Conservation (phyloP, 1,140 invertebrate species). For the Olivierus martensii region DNA sequence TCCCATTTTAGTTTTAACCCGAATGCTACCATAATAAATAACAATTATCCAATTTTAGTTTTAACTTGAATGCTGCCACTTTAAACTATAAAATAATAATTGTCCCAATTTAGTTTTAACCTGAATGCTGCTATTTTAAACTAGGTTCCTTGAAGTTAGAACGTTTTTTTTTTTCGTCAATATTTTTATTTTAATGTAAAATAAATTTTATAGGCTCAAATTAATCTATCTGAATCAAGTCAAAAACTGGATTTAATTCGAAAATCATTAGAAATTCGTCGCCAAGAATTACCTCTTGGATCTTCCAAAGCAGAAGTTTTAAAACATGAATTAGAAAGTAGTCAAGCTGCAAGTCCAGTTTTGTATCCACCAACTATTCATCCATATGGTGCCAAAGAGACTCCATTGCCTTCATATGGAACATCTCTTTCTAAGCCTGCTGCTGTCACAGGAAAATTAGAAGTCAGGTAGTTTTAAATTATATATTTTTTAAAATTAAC, state of each 20-base stretch:
- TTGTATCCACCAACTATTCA: constrained; percentile 55
- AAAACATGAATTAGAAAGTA: constrained; percentile 48
- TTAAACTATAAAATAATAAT: too few relatives aligned
- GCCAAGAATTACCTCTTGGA: constrained; percentile 69
- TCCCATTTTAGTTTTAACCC: too few relatives aligned
- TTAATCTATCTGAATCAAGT: constrained; percentile 76
- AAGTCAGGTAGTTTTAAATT: constrained; percentile 40
- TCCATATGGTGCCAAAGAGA: constrained; percentile 30
- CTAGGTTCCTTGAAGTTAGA: too few relatives aligned
- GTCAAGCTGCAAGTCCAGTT: constrained; percentile 32
- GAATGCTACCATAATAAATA: too few relatives aligned
- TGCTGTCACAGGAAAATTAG: constrained; percentile 60
- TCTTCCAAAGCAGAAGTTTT: constrained; percentile 52
- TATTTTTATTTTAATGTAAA: too few relatives aligned
- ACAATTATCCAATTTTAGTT: too few relatives aligned
- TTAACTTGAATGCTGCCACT: too few relatives aligned
- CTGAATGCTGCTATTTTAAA: too few relatives aligned
- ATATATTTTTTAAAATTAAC: background rate
- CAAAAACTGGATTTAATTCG: constrained; percentile 86
- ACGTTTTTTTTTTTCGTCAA: too few relatives aligned
- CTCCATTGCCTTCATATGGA: constrained; percentile 23
- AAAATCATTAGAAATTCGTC: constrained; percentile 70
- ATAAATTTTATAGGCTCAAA: constrained; percentile 55
- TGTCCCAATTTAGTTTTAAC: too few relatives aligned
- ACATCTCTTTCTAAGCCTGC: constrained; percentile 40